A percentile compares a stretch with the other conserved stretches of the same genome.
These are phyloP conservation scores for Chelonia mydas DNA, from an alignment of 2,797 vertebrate genomes.

Conservation along the genomic window DNA sequence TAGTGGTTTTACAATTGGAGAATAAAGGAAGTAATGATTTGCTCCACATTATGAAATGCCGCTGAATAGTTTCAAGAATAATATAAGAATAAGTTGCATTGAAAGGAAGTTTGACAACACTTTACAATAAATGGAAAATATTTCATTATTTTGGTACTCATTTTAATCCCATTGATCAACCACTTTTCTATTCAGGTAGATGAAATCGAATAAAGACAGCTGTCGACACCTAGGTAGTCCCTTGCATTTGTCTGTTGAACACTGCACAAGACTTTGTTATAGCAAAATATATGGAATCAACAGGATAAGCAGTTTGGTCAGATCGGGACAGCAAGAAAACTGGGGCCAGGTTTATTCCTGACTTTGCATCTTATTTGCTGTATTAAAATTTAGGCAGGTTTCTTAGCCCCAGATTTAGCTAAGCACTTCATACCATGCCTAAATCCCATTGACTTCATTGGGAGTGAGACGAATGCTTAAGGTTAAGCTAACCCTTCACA, in stretches of 20 bases:
- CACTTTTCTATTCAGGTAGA: not conserved
- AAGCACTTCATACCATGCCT: not conserved
- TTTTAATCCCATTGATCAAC: conserved; percentile 59
- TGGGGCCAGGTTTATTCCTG: not conserved
- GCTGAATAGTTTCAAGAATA: conserved; percentile 65
- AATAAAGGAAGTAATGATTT: conserved; percentile 61
- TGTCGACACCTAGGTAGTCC: not conserved
- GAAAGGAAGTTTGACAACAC: conserved; percentile 50
- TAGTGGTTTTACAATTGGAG: conserved; percentile 66
- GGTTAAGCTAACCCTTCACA: not conserved
- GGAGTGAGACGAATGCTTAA: not conserved
- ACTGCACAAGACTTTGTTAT: not conserved
- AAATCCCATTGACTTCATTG: not conserved
- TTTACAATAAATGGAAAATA: conserved; percentile 40
- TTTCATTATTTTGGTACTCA: conserved; percentile 27
- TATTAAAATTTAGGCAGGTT: not conserved
- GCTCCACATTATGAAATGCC: conserved; percentile 52
- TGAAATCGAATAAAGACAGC: not conserved
- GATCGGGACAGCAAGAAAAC: not conserved
- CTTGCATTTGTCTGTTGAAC: not conserved
- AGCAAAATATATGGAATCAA: not conserved
- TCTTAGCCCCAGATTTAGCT: not conserved
- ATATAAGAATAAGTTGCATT: conserved; percentile 57
- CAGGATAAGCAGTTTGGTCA: not conserved
- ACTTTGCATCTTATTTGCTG: not conserved